Percentiles rank a stretch among this genome's conserved stretches.
phyloP scores from a whole-genome alignment of 2,797 vertebrate species.

The Micropoecilia bifurca region DNA sequence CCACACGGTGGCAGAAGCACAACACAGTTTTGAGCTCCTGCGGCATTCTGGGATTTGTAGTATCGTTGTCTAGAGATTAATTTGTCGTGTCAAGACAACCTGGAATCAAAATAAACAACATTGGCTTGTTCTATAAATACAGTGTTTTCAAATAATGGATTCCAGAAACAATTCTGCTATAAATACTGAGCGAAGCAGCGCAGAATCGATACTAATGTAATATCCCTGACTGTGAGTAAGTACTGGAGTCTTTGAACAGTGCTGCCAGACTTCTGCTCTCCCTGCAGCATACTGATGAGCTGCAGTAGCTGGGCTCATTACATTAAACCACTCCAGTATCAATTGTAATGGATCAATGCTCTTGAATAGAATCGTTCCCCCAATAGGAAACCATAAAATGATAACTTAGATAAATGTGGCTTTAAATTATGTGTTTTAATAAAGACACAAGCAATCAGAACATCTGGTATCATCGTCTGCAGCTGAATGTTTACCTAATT shows the following conservation, averaged over 20 bases:
- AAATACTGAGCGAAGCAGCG: constrained; percentile 23
- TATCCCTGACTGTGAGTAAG: constrained; percentile 46
- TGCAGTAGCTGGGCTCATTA: constrained; percentile 51
- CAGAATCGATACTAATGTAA: constrained; percentile 68
- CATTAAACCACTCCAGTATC: constrained; percentile 32
- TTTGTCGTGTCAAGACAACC: neutral
- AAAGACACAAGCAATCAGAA: constrained; percentile 20
- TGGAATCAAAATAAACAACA: neutral
- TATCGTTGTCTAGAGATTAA: constrained; percentile 5
- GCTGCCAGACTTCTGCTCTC: constrained; percentile 14
- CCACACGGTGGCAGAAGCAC: constrained; percentile 69
- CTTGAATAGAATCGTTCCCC: constrained; percentile 27
- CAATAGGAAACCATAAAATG: constrained; percentile 26
- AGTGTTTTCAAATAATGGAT: neutral
- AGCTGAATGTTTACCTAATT: constrained; percentile 16
- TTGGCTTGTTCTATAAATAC: neutral
- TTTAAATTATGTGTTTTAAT: constrained; percentile 19
- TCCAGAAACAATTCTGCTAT: neutral
- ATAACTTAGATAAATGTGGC: constrained; percentile 10
- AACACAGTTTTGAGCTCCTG: constrained; percentile 16
- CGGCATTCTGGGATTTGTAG: constrained; percentile 73
- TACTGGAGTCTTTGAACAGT: constrained; percentile 28
- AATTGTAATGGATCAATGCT: constrained; percentile 15
- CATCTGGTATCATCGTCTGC: constrained; percentile 4
- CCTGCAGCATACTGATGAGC: constrained; percentile 61